Evolutionary conservation across 2,888 invertebrate genomes (phyloP).

Genomic region (Torymus aiolomorphi): DNA sequence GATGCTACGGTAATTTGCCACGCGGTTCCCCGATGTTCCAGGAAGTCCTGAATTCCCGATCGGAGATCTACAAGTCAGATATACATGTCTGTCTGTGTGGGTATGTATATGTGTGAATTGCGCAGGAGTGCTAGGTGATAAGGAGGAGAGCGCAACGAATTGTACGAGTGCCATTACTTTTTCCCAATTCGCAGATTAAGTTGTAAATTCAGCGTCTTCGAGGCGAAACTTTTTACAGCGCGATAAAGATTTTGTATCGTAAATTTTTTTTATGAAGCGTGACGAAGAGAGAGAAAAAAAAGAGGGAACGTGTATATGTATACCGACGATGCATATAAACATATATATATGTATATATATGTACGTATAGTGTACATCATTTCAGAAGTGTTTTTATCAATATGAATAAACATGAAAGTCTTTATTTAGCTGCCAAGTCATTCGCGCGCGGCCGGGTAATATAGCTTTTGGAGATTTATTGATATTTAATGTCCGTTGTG

Average conservation of each 20-base stretch:
- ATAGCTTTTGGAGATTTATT: constrained; percentile 44
- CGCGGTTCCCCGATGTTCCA: too few species aligned
- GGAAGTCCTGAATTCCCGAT: too few species aligned
- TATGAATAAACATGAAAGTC: constrained; percentile 39
- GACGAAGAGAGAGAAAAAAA: neutral
- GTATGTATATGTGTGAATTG: too few species aligned
- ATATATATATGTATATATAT: neutral
- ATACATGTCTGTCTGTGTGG: too few species aligned
- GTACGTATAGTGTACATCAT: neutral
- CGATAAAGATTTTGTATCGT: constrained; percentile 38
- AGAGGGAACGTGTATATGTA: too few species aligned
- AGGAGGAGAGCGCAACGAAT: too few species aligned
- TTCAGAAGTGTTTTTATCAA: constrained; percentile 12
- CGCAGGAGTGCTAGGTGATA: too few species aligned
- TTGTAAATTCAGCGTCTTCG: constrained; percentile 35
- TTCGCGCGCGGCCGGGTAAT: neutral
- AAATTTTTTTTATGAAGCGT: constrained; percentile 32
- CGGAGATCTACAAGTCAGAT: too few species aligned
- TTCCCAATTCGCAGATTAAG: constrained; percentile 19
- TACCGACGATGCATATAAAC: too few species aligned
- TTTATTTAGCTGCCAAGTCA: constrained; percentile 36
- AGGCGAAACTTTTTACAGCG: constrained; percentile 38
- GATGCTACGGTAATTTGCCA: too few species aligned
- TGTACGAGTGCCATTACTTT: neutral
- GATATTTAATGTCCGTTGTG: constrained; percentile 47